Evolutionary conservation across 2,797 vertebrate genomes (phyloP).

Genomic region (Gymnothorax reevesii): DNA sequence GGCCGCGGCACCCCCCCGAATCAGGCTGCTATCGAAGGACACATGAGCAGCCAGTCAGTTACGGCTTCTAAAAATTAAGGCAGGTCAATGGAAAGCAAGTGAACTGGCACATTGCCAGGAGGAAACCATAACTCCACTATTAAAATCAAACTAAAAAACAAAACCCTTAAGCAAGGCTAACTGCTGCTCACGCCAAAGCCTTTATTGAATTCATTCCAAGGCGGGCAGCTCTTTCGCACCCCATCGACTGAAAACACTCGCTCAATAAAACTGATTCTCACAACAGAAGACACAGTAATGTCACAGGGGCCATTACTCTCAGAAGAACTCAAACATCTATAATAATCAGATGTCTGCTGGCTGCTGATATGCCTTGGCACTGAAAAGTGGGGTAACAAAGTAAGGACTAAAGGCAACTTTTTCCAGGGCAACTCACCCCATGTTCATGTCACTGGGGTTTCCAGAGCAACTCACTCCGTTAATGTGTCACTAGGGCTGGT

Average conservation of each 20-base stretch:
- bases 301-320: neutral
- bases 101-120: neutral
- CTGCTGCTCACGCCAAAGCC: neutral
- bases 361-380: neutral
- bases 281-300: neutral
- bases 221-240: neutral
- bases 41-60: neutral
- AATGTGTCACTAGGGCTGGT: too few relatives aligned
- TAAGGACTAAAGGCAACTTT: neutral
- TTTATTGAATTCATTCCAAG: neutral
- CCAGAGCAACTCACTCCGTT: too few relatives aligned
- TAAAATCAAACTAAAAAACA: neutral
- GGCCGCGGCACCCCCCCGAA: neutral
- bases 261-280: neutral
- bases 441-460: too few relatives aligned
- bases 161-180: neutral
- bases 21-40: neutral
- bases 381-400: neutral
- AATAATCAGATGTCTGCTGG: neutral
- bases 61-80: neutral
- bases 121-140: neutral
- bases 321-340: neutral
- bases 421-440: neutral
- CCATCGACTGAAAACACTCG: neutral
- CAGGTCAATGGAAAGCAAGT: neutral